Conservation (phyloP, 1,140 invertebrate species). For the Delia radicum region DNA sequence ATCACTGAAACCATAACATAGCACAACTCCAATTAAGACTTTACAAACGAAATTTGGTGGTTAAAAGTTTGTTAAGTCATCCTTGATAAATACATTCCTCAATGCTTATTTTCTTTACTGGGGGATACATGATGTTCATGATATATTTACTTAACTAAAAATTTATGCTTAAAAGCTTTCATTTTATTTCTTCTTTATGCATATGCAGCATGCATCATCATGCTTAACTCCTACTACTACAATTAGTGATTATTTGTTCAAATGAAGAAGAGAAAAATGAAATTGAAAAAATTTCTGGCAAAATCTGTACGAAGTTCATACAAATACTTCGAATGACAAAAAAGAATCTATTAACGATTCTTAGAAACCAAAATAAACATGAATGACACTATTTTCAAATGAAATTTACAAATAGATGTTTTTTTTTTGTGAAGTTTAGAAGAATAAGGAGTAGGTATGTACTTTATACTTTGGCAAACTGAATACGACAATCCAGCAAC, state of each 20-base stretch:
- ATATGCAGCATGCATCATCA: neutral
- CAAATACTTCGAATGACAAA: no score
- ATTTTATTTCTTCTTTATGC: neutral
- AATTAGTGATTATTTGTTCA: slow-evolving; percentile 24
- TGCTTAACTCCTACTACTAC: slow-evolving; percentile 9
- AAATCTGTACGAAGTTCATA: neutral
- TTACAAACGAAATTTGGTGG: neutral
- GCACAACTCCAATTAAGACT: neutral
- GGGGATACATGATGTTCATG: neutral
- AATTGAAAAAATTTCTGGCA: no score
- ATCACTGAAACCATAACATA: no score
- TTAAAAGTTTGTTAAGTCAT: neutral
- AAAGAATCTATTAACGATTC: slow-evolving; percentile 21
- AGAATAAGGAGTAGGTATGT: neutral
- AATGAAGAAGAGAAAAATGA: no score
- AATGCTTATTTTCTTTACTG: neutral
- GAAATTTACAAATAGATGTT: slow-evolving; percentile 15
- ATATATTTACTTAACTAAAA: neutral
- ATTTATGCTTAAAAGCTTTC: neutral
- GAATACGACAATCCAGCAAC: no score
- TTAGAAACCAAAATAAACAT: slow-evolving; percentile 17
- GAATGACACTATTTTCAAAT: slow-evolving; percentile 23
- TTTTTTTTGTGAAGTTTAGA: neutral
- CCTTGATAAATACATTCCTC: neutral
- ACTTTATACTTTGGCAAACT: no score